Evolutionary conservation across 1,140 invertebrate genomes (phyloP), one percentile per base, ranked within the genome.

Genomic region (Ridgeia piscesae): DNA sequence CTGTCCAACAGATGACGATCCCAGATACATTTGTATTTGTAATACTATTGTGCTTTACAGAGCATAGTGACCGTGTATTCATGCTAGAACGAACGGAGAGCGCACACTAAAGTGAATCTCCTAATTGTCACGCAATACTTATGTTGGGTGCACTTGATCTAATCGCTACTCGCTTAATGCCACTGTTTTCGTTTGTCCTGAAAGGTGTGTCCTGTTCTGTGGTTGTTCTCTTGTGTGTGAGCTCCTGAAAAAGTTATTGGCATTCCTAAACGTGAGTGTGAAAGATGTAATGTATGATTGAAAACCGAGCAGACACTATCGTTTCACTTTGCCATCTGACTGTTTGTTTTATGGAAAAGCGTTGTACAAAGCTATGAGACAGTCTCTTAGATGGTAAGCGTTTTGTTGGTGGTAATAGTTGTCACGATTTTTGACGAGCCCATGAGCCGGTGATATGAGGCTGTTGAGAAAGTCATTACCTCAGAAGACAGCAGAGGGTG

Each of bases 71-170:
- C 58, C 14, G 58, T 77, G 17, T 27, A 27, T 31, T 77, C 58
- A 4, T 21, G 58, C 58, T 77, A 31, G 27, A 77, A 1, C 1
- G 11, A 8, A 21, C 27, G 8, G 17, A 21, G 17, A 77, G 58
- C n/a, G n/a, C 58, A 77, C 58, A 77, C 58, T 21, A 77, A 77
- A 77, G 58, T 6, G 11, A 77, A 21, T 77, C 27, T 77, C 27
- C 58, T 17, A 27, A 77, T 27, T 77, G 58, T 77, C 58, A 77
- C 58, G 27, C 27, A 21, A 21, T 77, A 77, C 58, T 77, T 77
- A 77, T 77, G 58, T 77, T 77, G 58, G 58, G 58, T 77, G 58
- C 58, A 77, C 58, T 77, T 77, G 58, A 77, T 77, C 58, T 77
- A 77, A 77, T 77, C 58, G 27, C 27, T 77, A 77, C 27, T 77